These are phyloP conservation scores for Chrysomela aeneicollis DNA, from an alignment of 2,888 invertebrate genomes.

Conservation along the genomic window DNA sequence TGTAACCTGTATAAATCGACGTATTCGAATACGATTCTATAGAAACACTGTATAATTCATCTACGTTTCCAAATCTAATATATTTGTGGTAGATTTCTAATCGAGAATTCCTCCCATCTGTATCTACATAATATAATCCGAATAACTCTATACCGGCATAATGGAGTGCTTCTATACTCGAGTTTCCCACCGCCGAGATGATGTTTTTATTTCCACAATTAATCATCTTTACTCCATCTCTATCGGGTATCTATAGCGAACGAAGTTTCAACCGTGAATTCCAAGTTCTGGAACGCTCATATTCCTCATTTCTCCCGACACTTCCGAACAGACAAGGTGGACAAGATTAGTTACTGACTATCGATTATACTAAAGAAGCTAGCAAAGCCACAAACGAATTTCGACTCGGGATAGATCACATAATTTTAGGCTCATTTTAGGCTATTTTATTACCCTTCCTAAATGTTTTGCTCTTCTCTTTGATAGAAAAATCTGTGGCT, in stretches of 20 bases:
- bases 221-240: slow-evolving; percentile 42
- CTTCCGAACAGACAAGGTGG: background rate
- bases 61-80: background rate
- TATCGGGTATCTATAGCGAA: slow-evolving; percentile 41
- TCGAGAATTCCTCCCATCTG: background rate
- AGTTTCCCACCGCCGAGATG: slow-evolving; percentile 37
- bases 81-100: background rate
- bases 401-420: no score
- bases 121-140: slow-evolving; percentile 37
- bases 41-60: no score
- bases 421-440: no score
- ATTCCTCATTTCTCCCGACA: slow-evolving; percentile 4
- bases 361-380: no score
- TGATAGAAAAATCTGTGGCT: no score
- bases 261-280: slow-evolving; percentile 16
- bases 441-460: no score
- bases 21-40: no score
- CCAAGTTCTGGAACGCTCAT: slow-evolving; percentile 10
- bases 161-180: slow-evolving; percentile 44
- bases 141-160: slow-evolving; percentile 43
- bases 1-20: no score
- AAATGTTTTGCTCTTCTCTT: no score
- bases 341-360: background rate
- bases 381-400: no score
- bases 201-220: slow-evolving; percentile 46